A percentile compares a stretch with the other conserved stretches of the same genome.
phyloP scores from a whole-genome alignment of 2,888 invertebrate genomes.

The Drosophila incognita region DNA sequence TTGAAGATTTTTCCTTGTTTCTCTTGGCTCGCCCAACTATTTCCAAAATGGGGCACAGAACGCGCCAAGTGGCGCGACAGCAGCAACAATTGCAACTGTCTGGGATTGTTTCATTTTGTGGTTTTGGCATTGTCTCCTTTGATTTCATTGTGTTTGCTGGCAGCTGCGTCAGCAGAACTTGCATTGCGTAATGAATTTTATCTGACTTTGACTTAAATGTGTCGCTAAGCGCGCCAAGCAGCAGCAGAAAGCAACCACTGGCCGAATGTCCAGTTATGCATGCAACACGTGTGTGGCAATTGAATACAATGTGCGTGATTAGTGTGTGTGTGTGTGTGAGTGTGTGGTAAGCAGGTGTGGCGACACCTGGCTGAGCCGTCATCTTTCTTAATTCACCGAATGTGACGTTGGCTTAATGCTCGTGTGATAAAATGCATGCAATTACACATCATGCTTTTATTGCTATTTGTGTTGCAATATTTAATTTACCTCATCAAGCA shows the following conservation, averaged over 20 bases:
- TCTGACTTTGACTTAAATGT: conserved; percentile 3
- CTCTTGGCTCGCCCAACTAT: conserved; percentile 2
- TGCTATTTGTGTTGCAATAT: conserved; percentile 72
- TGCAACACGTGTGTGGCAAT: conserved; percentile 25
- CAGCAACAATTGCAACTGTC: conserved; percentile 66
- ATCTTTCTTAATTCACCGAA: conserved; percentile 40
- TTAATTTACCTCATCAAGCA: conserved; percentile 72
- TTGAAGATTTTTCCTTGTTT: not conserved
- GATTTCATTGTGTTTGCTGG: conserved; percentile 11
- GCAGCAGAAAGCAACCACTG: conserved; percentile 51
- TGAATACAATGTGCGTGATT: conserved; percentile 29
- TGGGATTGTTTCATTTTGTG: conserved; percentile 46
- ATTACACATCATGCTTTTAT: conserved; percentile 59
- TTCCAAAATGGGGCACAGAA: conserved; percentile 40
- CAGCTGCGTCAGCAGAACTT: conserved; percentile 6
- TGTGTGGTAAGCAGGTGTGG: not conserved
- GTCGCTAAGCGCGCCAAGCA: conserved; percentile 57
- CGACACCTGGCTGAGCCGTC: conserved; percentile 25
- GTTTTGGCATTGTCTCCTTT: conserved; percentile 17
- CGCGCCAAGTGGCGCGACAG: conserved; percentile 62
- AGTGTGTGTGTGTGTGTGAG: conserved; percentile 2
- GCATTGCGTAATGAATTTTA: conserved; percentile 9
- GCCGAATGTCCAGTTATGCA: conserved; percentile 29
- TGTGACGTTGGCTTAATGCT: conserved; percentile 30
- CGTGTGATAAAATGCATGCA: conserved; percentile 53